Evolutionary conservation across 2,797 vertebrate genomes (phyloP), one percentile per base, ranked within the genome.

Genomic region (Macropus fuliginosus): DNA sequence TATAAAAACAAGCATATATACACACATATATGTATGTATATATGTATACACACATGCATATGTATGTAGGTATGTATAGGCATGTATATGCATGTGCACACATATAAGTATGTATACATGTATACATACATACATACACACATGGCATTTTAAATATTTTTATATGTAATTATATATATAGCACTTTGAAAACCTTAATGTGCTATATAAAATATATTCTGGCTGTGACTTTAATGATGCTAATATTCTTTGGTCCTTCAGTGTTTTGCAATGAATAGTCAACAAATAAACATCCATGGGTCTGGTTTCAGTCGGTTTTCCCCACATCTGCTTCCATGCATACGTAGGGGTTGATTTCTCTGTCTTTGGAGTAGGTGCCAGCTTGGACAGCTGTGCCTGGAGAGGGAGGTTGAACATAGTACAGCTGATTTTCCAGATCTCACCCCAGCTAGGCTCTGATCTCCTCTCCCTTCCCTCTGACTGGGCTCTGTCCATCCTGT

Each of bases 11-110:
- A 52, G 52, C 52, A 52, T 52, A 52, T 52, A 52, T 6, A 52
- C 2, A 46, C 46, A 52, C 3, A 52, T 16, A n/a, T 66, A 18
- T 62, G 11, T 34, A 34, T 56, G 6, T 57, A 12, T 31, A 13
- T 59, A 12, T 59, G 13, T 59, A 13, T 57, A 2, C 10, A 9
- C 0, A 5, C 34, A 1, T n/a, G 4, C 1, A n/a, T 34, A 1
- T 62, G 2, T 34, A 34, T 28, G 21, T 57, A 57, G 27, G 4
- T 56, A 24, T 24, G 0, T 56, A 27, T 56, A 56, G 52, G 52
- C 52, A 52, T 52, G 52, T 52, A 52, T 52, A 52, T 52, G 52
- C 16, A 55, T 4, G 3, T 3, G 16, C 16, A 55, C 16, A 18
- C 55, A 4, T 16, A 55, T 56, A 56, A 18, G 55, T 11, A 29